Base-by-base conservation (phyloP, 2,113 vertebrate species). In the Gadus chalcogrammus region DNA sequence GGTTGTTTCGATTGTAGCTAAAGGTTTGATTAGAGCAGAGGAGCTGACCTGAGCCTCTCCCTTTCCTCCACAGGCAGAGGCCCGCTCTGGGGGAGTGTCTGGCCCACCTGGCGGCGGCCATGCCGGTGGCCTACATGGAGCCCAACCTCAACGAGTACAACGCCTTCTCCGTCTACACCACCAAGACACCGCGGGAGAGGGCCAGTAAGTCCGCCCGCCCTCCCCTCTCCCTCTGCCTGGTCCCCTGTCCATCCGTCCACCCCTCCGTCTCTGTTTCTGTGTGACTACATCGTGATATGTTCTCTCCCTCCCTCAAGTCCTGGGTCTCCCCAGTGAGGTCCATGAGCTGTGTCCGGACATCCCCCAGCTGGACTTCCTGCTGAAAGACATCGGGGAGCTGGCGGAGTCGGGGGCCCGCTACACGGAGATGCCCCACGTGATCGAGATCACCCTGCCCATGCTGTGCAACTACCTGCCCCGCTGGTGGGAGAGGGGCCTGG, bases 361-460 rank as follows among this genome's bases (percentile, higher is more conserved):
- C 35, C 96, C 96, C 0, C 92, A 93, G 80, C 89, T 98, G 74
- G 93, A 95, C 67, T 38, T 79, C 35, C 89, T 98, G 61, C 91
- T 96, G 81, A 92, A 93, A 12, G 95, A 96, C 18, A 98, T 98
- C 0, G 91, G 93, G 0, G 95, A 93, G n/a, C 87, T 98, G 86
- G 96, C 96, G 0, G 95, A 97, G 71, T 98, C 96, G 0, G 96
- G 96, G 0, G 96, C 95, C 4, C 95, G 96, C 7, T 97, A 98
- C 81, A 98, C 96, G 0, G 96, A 98, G 86, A 98, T 98, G 96
- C 96, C 96, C 0, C 96, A 98, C 1, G 95, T 98, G 61, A 98
- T 98, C 4, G 95, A 98, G 86, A 94, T 98, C 59, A 96, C 96
- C 0, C 84, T 98, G 35, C 96, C 96, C 64, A 98, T 98, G 96